Evolutionary conservation across 2,113 vertebrate species (phyloP), one percentile per base, ranked within the genome.

Genomic region (Macrotus californicus): DNA sequence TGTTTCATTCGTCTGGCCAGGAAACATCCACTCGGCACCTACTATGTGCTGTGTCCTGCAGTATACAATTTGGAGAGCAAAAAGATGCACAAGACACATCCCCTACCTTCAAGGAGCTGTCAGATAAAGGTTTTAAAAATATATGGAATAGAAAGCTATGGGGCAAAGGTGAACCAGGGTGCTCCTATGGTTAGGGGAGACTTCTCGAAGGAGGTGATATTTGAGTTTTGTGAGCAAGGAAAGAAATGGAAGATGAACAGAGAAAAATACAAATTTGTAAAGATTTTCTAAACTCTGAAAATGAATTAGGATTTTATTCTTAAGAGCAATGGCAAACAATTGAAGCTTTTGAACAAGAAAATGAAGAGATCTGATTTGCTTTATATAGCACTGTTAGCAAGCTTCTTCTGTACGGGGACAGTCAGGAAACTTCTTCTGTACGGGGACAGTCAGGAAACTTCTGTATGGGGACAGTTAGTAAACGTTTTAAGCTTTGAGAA

Each of bases 251-350:
- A 50, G 6, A 80, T 15, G 6, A 92, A 79, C 5, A 69, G 43
- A 89, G 29, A 87, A 21, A 29, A 85, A n/a, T 21, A 39, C 2
- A 66, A 29, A 34, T 56, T 12, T 81, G 59, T 75, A 46, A 66
- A 59, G 85, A 86, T 79, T 93, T 56, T 93, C 19, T 48, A 52
- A 67, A 87, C 11, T 56, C 50, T 85, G 54, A 82, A 94, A 85
- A 52, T 4, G 34, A 70, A 82, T 61, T 41, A 76, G 18, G 18
- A 89, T 86, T 80, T 94, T 77, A 86, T 59, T 54, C 80, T 75
- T 54, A 80, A 86, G 41, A 92, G 41, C 69, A 89, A 82, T 90
- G 70, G 95, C 52, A 73, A 94, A 16, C 52, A 79, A 87, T 36
- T 48, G 61, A 87, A 52, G 18, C 29, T 75, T 85, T 81, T 89